phyloP scores from a whole-genome alignment of 2,797 vertebrate genomes.

The Anas capensis region DNA sequence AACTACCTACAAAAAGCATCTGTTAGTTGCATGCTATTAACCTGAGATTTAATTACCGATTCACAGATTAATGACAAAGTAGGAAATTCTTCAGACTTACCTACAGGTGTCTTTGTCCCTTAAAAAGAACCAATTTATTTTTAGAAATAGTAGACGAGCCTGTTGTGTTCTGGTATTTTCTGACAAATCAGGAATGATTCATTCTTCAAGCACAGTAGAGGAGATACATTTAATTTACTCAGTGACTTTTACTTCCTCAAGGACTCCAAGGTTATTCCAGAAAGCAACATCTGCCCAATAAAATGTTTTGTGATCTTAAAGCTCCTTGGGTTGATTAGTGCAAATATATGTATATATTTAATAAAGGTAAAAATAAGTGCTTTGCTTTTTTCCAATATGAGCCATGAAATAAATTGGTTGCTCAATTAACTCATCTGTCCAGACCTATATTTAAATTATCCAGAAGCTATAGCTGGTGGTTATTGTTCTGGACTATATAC shows the following conservation, averaged over 20 bases:
- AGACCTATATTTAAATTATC: neutral
- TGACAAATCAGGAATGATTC: constrained; percentile 66
- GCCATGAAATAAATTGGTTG: neutral
- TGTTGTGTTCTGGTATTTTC: constrained; percentile 66
- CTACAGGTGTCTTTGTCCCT: constrained; percentile 59
- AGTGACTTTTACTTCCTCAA: constrained; percentile 13
- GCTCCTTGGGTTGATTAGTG: neutral
- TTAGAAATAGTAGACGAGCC: constrained; percentile 54
- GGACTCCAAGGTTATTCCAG: constrained; percentile 42
- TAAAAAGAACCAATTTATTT: constrained; percentile 41
- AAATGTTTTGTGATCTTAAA: neutral
- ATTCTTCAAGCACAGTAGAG: constrained; percentile 58
- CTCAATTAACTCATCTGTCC: neutral
- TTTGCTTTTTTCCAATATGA: neutral
- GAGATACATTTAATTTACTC: constrained; percentile 55
- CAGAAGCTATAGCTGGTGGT: neutral
- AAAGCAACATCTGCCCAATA: constrained; percentile 33
- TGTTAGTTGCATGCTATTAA: constrained; percentile 51
- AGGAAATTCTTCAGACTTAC: constrained; percentile 36
- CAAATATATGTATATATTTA: too few species aligned
- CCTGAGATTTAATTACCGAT: constrained; percentile 70
- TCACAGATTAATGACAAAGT: constrained; percentile 46
- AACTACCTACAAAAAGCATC: constrained; percentile 47
- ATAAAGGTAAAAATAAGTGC: neutral
- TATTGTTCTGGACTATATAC: neutral